Base-by-base conservation (phyloP, 1,140 invertebrate species). In the Cydia pomonella region DNA sequence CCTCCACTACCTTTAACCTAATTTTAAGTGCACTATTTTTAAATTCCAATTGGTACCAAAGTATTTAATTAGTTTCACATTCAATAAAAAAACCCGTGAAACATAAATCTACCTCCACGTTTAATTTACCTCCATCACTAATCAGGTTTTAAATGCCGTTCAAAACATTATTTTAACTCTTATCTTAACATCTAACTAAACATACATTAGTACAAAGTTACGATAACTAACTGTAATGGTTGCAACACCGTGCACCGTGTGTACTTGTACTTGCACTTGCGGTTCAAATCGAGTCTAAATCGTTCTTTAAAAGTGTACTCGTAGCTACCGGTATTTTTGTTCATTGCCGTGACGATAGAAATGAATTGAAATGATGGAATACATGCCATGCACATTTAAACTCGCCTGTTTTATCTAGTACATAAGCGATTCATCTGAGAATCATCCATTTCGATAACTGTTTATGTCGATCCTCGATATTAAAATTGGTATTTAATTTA, bases 161-260 rank as follows among this genome's bases (percentile, higher is more conserved):
- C 62, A 63, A 63, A 69, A 18, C n/a, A 66, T 1, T 21, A 66
- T 29, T 66, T 18, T 18, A 66, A 64, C 1, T 33, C 7, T 29
- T 69, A 69, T 69, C 64, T 69, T 5, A 16, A 33, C 16, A 69
- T 69, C 64, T 86, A 82, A 81, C 64, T 86, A 82, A 81, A 75
- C 78, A 81, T 80, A 79, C 78, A 79, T 69, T 38, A 41, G 64
- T 80, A 79, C 21, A 77, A 80, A 79, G 76, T 76, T 76, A 66
- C 73, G 69, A 79, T 75, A 72, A 78, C 72, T 88, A 88, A 87
- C 86, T 85, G 86, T 90, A 86, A 80, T 53, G 76, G 59, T 90
- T 88, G 83, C 86, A 88, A 87, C 87, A 87, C 81, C 77, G 76
- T 75, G 73, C 87, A 87, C 81, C 77, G 76, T 75, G 73, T 73